Evolutionary conservation across 1,140 invertebrate genomes (phyloP), one percentile per base, ranked within the genome.

Genomic region (Papilio machaon): DNA sequence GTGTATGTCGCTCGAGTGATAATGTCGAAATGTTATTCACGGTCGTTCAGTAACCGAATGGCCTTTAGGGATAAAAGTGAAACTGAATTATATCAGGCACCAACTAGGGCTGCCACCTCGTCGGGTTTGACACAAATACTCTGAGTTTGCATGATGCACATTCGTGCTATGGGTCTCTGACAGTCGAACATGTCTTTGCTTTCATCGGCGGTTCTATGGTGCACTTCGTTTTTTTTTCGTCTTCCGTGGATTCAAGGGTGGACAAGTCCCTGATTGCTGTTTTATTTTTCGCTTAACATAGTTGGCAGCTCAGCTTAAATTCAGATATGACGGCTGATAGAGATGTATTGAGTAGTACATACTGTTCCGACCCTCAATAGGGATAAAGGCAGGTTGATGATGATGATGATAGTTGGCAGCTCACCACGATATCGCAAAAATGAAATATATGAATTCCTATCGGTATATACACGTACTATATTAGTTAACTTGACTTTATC

Each of bases 51-150:
- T 70, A 70, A 70, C 64, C 64, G 30, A 70, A 35, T 70, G 64
- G 64, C 64, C 64, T 35, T 70, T 70, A 70, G 64, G 64, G 64
- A 70, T 70, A 70, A 70, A 70, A 70, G 64, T 70, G 64, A 70
- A 70, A 70, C 64, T 70, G 64, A 70, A 70, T 70, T 70, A 70
- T 70, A 70, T 70, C 64, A 19, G 64, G 11, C 64, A 35, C 11
- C 30, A 35, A 64, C 23, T 19, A 58, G 54, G 54, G 54, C 8
- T 58, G 54, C 9, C 54, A 58, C 54, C 47, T 58, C 17, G 17
- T n/a, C 54, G 1, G 54, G 8, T 58, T 19, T 58, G 54, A 58
- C 2, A 58, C 8, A 17, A 58, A 58, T 58, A 17, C 17, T 54
- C n/a, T 10, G 0, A 19, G 8, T 54, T 17, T 54, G 15, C 52